phyloP scores from a whole-genome alignment of 1,140 invertebrate species.

The Ectropis grisescens region DNA sequence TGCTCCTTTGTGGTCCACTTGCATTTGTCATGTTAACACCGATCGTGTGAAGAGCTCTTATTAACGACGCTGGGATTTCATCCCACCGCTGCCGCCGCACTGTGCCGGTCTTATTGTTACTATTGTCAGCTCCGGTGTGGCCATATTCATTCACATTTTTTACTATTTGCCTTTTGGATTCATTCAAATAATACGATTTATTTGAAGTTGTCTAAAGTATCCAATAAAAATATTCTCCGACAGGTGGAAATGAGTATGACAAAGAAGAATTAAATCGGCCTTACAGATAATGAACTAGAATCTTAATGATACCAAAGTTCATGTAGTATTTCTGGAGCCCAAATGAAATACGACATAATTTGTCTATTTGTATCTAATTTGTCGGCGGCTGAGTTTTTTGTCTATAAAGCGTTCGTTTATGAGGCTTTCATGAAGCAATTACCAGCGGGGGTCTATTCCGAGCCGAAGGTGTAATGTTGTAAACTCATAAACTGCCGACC shows the following conservation, averaged over 20 bases:
- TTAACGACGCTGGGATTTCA: slow-evolving; percentile 62
- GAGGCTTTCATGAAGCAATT: slow-evolving; percentile 53
- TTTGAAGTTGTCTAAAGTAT: not conserved
- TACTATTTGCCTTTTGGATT: slow-evolving; percentile 36
- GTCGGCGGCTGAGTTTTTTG: slow-evolving; percentile 23
- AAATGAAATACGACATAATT: slow-evolving; percentile 5
- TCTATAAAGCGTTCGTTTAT: slow-evolving; percentile 33
- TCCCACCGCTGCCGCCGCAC: slow-evolving; percentile 34
- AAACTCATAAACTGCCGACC: slow-evolving; percentile 50
- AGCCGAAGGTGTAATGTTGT: slow-evolving; percentile 49
- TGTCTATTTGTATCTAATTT: slow-evolving; percentile 22
- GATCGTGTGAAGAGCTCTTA: slow-evolving; percentile 56
- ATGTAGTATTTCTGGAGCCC: no score
- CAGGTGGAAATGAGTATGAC: no score
- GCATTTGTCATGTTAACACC: slow-evolving; percentile 66
- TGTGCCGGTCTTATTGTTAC: slow-evolving; percentile 22
- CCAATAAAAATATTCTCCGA: no score
- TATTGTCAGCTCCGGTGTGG: slow-evolving; percentile 32
- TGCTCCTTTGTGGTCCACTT: slow-evolving; percentile 26
- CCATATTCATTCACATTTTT: slow-evolving; percentile 22
- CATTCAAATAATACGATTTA: slow-evolving; percentile 18
- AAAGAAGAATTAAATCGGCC: no score
- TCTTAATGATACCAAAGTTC: no score
- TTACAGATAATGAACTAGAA: no score
- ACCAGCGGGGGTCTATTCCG: slow-evolving; percentile 39